These are phyloP conservation scores for Drosophila elegans DNA, from an alignment of 1,140 invertebrate genomes.

Conservation along the genomic window DNA sequence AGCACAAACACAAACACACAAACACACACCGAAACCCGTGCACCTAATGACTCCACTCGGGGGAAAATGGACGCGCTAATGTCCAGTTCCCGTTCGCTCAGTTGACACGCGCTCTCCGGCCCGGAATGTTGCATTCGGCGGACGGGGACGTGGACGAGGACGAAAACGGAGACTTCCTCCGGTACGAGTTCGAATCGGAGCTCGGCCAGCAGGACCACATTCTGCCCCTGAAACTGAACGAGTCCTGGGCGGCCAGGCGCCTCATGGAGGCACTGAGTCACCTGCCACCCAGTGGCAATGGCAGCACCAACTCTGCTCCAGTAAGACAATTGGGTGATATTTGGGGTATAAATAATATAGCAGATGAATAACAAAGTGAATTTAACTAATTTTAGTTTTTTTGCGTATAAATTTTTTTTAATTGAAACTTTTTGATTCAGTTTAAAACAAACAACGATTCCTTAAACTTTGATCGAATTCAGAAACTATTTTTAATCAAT, in stretches of 20 bases:
- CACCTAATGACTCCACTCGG: conserved; percentile 67
- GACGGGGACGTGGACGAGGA: conserved; percentile 42
- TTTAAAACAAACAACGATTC: too few relatives aligned
- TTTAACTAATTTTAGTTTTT: too few relatives aligned
- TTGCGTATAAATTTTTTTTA: too few relatives aligned
- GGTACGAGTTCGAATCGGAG: conserved; percentile 27
- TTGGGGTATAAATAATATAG: too few relatives aligned
- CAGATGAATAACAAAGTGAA: too few relatives aligned
- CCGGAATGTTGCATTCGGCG: conserved; percentile 56
- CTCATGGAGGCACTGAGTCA: conserved; percentile 80
- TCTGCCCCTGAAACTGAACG: conserved; percentile 86
- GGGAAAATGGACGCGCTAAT: conserved; percentile 68
- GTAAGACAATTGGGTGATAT: conserved; percentile 30
- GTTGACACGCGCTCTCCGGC: conserved; percentile 62
- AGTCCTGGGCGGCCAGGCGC: conserved; percentile 86
- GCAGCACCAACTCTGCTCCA: conserved; percentile 63
- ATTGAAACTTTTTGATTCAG: too few relatives aligned
- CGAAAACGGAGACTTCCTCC: conserved; percentile 11
- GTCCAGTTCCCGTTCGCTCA: conserved; percentile 58
- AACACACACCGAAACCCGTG: conserved; percentile 15
- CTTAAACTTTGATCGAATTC: too few relatives aligned
- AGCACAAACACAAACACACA: background rate
- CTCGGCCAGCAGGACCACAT: conserved; percentile 62
- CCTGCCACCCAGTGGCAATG: conserved; percentile 59
- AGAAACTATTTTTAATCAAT: too few relatives aligned